phyloP scores from a whole-genome alignment of 2,888 invertebrate species.

The Spatulosminthurus flaviceps region DNA sequence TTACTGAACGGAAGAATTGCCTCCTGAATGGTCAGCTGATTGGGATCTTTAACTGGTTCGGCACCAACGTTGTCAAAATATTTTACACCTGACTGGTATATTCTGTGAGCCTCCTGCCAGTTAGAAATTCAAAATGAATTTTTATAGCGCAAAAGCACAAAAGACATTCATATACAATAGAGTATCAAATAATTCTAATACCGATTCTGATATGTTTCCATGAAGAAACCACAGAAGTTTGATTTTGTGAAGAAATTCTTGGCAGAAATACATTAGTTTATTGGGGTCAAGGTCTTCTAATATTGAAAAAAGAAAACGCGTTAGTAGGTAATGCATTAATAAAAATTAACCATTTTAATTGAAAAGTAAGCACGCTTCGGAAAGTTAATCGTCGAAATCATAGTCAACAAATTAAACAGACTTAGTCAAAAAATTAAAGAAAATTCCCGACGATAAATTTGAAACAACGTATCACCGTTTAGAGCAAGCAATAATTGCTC shows the following conservation, averaged over 20 bases:
- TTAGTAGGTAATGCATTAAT: too few species aligned
- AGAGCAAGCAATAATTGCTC: constrained; percentile 83
- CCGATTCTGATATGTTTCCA: constrained; percentile 75
- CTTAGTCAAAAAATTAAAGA: too few species aligned
- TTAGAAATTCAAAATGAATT: constrained; percentile 70
- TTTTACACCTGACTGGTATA: constrained; percentile 61
- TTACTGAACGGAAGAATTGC: constrained; percentile 69
- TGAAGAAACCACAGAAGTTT: constrained; percentile 89
- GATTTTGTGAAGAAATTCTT: constrained; percentile 80
- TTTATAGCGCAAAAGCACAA: constrained; percentile 71
- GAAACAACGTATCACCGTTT: constrained; percentile 77
- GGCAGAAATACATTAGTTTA: constrained; percentile 79
- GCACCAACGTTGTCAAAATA: constrained; percentile 75
- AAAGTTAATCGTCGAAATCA: too few species aligned
- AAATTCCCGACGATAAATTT: too few species aligned
- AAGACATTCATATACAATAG: not conserved
- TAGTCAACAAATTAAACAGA: too few species aligned
- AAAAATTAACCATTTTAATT: too few species aligned
- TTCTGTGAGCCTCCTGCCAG: constrained; percentile 64
- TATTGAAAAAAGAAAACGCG: constrained; percentile 63
- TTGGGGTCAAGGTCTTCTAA: constrained; percentile 79
- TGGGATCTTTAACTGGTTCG: constrained; percentile 79
- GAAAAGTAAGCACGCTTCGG: too few species aligned
- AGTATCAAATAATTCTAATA: not conserved
- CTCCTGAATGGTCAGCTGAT: constrained; percentile 85